These are phyloP conservation scores for Pollachius pollachius DNA, from an alignment of 2,113 vertebrate genomes.

Conservation along the genomic window DNA sequence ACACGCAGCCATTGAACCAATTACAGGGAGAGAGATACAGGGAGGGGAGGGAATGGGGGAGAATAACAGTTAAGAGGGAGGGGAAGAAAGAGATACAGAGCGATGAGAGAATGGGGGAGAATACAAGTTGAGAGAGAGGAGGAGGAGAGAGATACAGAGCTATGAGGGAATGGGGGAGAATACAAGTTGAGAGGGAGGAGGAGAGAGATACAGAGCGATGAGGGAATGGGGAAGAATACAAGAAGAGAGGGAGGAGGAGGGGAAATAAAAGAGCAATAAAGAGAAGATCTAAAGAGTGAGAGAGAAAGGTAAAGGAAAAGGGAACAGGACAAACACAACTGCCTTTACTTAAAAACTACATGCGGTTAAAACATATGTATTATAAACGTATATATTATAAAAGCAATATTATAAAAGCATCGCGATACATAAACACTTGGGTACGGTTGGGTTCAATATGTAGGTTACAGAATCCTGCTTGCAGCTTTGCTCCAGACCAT, in stretches of 20 bases:
- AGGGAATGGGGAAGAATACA: neutral
- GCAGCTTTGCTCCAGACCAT: too few relatives aligned
- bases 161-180: constrained; percentile 6
- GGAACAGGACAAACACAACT: too few relatives aligned
- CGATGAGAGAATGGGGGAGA: neutral
- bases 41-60: constrained; percentile 9
- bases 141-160: constrained; percentile 29
- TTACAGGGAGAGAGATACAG: constrained; percentile 35
- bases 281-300: neutral
- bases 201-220: neutral
- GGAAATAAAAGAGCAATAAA: too few relatives aligned
- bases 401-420: too few relatives aligned
- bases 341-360: too few relatives aligned
- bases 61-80: constrained; percentile 16
- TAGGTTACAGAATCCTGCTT: too few relatives aligned
- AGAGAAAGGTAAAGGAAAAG: neutral
- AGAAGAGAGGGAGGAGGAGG: neutral
- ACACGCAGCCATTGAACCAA: constrained; percentile 60
- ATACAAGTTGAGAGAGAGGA: neutral
- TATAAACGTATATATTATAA: too few relatives aligned
- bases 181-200: constrained; percentile 13
- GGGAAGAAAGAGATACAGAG: neutral
- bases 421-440: too few relatives aligned
- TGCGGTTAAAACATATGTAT: too few relatives aligned
- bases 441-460: too few relatives aligned